These are phyloP conservation scores for Drosophila falleni DNA, from an alignment of 2,888 invertebrate genomes.

Conservation along the genomic window DNA sequence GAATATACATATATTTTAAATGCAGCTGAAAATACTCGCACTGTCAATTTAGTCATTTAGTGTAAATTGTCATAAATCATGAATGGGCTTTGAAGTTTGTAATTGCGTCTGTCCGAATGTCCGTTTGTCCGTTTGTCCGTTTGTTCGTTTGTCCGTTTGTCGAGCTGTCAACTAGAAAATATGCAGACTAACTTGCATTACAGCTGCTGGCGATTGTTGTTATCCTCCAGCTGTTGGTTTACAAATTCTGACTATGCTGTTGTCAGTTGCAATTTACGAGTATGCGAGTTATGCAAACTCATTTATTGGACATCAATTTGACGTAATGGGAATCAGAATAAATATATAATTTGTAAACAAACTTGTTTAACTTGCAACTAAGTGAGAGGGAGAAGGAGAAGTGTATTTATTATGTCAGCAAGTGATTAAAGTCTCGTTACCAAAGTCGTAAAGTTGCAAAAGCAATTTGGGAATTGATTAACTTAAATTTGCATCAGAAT, in stretches of 20 bases:
- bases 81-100: slow-evolving; percentile 50
- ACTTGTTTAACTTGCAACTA: slow-evolving; percentile 41
- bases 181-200: slow-evolving; percentile 32
- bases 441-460: slow-evolving; percentile 39
- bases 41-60: slow-evolving; percentile 38
- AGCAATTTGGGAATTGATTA: slow-evolving; percentile 15
- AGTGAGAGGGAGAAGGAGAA: background rate
- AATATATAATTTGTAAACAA: slow-evolving; percentile 21
- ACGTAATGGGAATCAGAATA: slow-evolving; percentile 68
- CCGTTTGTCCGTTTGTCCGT: slow-evolving; percentile 9
- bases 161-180: slow-evolving; percentile 12
- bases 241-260: slow-evolving; percentile 16
- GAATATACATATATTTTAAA: slow-evolving; percentile 11
- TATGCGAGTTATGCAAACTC: slow-evolving; percentile 72
- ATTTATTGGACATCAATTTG: slow-evolving; percentile 75
- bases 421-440: slow-evolving; percentile 53
- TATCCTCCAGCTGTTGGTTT: slow-evolving; percentile 68
- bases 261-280: slow-evolving; percentile 53
- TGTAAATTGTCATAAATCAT: slow-evolving; percentile 73
- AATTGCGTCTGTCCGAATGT: slow-evolving; percentile 12
- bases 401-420: slow-evolving; percentile 47
- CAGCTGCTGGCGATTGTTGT: slow-evolving; percentile 72
- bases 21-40: slow-evolving; percentile 1
- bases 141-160: slow-evolving; percentile 5
- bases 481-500: background rate